phyloP scores from a whole-genome alignment of 2,797 vertebrate species.

The Myripristis murdjan region DNA sequence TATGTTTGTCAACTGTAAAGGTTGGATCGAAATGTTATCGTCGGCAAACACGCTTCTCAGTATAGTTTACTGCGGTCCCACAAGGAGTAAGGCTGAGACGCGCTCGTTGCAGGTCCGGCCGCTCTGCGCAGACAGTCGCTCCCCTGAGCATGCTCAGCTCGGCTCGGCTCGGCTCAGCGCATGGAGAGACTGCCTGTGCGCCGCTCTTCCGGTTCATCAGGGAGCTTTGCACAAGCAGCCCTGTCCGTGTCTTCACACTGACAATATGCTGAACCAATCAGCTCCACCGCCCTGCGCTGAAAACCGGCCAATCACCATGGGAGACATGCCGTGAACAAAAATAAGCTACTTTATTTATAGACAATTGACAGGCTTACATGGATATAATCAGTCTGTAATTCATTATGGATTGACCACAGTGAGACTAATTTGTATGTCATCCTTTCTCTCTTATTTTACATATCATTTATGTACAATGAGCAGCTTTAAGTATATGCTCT shows the following conservation, averaged over 20 bases:
- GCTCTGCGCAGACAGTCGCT: too few species aligned
- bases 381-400: constrained; percentile 8
- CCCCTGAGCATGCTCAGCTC: too few species aligned
- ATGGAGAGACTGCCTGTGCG: not conserved
- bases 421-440: not conserved
- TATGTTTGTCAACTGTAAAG: not conserved
- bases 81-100: not conserved
- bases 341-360: constrained; percentile 71
- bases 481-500: not conserved
- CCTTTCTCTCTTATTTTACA: not conserved
- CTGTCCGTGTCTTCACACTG: constrained; percentile 5
- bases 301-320: constrained; percentile 50
- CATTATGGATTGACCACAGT: not conserved
- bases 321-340: constrained; percentile 6
- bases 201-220: constrained; percentile 22
- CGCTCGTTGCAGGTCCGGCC: not conserved
- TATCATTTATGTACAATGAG: constrained; percentile 3
- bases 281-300: not conserved
- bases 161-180: too few species aligned
- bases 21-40: too few species aligned
- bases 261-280: constrained; percentile 31
- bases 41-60: not conserved
- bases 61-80: constrained; percentile 1
- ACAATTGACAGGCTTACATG: constrained; percentile 6
- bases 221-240: fast-evolving